These are phyloP conservation scores for Melanogrammus aeglefinus DNA, from an alignment of 2,797 vertebrate species.

Conservation along the genomic window DNA sequence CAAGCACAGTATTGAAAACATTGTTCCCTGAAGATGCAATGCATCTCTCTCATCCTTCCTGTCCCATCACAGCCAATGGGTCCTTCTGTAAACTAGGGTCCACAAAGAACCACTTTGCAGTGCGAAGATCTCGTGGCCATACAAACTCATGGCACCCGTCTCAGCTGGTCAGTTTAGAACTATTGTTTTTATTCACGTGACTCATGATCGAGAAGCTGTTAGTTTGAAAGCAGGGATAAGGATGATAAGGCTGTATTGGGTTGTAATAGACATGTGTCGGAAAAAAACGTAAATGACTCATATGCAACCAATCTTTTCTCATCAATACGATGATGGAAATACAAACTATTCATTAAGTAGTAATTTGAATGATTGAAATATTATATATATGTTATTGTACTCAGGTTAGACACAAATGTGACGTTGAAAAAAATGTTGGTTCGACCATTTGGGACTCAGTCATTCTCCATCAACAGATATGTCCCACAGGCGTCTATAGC, in stretches of 20 bases:
- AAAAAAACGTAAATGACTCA: neutral
- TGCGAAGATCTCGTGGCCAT: neutral
- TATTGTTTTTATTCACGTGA: neutral
- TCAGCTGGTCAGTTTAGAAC: neutral
- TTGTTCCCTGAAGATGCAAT: neutral
- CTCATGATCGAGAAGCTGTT: neutral
- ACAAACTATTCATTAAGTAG: neutral
- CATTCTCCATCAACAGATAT: constrained; percentile 1
- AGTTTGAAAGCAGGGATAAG: neutral
- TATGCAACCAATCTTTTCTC: neutral
- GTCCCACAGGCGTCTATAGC: neutral
- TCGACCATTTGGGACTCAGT: neutral
- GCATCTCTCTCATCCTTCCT: neutral
- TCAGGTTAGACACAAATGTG: no score
- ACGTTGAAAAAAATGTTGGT: neutral
- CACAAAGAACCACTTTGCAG: constrained; percentile 11
- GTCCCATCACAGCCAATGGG: constrained; percentile 13
- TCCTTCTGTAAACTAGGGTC: neutral
- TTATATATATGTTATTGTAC: no score
- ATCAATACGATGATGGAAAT: neutral
- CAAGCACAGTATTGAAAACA: neutral
- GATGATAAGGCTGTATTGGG: neutral
- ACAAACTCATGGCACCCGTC: constrained; percentile 12
- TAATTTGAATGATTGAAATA: no score
- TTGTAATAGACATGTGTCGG: neutral